Evolutionary conservation across 53 echinoderm and acorn worm genomes (phyloP), one percentile per base, ranked within the genome.

Genomic region (Echinarachnius parma): DNA sequence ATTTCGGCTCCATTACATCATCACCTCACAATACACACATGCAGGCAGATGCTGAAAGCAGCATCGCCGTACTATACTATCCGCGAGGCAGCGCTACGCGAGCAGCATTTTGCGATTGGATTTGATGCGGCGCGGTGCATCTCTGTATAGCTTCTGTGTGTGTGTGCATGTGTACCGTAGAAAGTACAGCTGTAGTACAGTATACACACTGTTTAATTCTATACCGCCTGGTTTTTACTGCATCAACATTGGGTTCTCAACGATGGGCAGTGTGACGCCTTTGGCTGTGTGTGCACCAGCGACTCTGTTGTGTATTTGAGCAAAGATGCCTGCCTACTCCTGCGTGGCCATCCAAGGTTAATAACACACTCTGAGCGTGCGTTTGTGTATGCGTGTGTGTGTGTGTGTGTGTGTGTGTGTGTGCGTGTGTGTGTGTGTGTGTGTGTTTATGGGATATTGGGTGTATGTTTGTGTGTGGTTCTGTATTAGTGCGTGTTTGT

Each of bases 1-100:
- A 68, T 68, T 68, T 68, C 50, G 21, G 34, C 32, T 49, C 50
- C 49, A 68, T 68, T 68, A 68, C 68, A 52, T 68, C 68, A 68
- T 68, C 20, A 50, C 50, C 68, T 52, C 52, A 47, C 48, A 21
- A 50, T 68, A 68, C 68, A 68, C 22, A 21, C 53, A 5, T 18
- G 42, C 42, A 39, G 42, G n/a, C n/a, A n/a, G n/a, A n/a, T 39
- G 42, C 10, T 45, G 22, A 33, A 10, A 21, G 53, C 52, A 29
- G 46, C 26, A 68, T 32, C 68, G 68, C 34, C 24, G 68, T 31
- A 31, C 68, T 28, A 52, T 68, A 68, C 68, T 68, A 68, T 49
- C 34, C 9, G 30, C 50, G 18, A 49, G 9, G 49, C 21, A 68
- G 49, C 68, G 31, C 1, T 32, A 21, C 2, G n/a, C 13, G 33